phyloP scores from a whole-genome alignment of 2,888 invertebrate species.

The Xiphydria camelus region DNA sequence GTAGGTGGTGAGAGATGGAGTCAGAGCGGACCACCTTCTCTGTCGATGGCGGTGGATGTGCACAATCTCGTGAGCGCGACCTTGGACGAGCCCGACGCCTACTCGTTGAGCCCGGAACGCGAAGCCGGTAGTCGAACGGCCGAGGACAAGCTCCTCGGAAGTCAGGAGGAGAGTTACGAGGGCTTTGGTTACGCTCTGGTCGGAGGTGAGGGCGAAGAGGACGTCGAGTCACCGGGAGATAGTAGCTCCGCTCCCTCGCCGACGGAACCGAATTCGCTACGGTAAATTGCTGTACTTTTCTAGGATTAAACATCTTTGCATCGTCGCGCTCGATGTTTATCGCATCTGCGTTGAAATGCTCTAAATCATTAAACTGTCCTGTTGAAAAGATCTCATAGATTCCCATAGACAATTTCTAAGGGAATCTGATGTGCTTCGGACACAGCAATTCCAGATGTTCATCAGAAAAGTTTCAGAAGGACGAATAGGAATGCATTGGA shows the following conservation, averaged over 20 bases:
- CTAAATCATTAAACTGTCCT: background rate
- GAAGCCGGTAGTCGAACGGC: slow-evolving; percentile 8
- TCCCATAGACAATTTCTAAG: too few relatives aligned
- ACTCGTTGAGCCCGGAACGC: slow-evolving; percentile 34
- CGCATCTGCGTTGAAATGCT: too few relatives aligned
- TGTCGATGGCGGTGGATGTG: slow-evolving; percentile 39
- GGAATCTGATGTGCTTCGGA: too few relatives aligned
- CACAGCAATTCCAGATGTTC: too few relatives aligned
- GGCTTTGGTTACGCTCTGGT: slow-evolving; percentile 47
- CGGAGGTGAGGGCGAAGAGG: slow-evolving; percentile 26
- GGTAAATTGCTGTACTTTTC: slow-evolving; percentile 23
- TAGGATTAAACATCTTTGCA: background rate
- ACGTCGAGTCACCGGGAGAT: slow-evolving; percentile 41
- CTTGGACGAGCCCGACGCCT: slow-evolving; percentile 22
- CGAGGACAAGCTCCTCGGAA: slow-evolving; percentile 15
- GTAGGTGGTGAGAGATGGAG: slow-evolving; percentile 24
- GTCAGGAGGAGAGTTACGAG: slow-evolving; percentile 52
- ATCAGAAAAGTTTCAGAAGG: too few relatives aligned
- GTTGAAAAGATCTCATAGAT: too few relatives aligned
- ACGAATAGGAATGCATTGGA: too few relatives aligned
- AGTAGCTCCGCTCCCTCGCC: slow-evolving; percentile 51
- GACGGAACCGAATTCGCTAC: slow-evolving; percentile 25
- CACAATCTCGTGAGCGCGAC: slow-evolving; percentile 30
- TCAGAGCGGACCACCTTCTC: slow-evolving; percentile 46
- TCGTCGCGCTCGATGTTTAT: too few relatives aligned